Evolutionary conservation across 2,113 vertebrate species (phyloP).

Genomic region (Hypocryptadius cinnamomeus): DNA sequence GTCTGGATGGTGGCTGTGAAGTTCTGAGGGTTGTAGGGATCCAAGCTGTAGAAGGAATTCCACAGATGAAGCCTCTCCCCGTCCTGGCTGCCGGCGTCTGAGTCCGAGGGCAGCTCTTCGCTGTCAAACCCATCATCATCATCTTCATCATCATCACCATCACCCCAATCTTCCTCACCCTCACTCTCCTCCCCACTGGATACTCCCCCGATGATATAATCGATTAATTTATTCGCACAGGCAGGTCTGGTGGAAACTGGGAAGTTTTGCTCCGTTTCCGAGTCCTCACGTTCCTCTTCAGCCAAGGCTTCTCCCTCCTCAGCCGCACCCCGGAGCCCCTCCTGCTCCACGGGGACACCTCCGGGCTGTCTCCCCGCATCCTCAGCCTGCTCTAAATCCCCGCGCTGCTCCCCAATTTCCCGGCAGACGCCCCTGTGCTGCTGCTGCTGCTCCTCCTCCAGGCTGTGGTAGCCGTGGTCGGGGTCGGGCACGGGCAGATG

Average conservation of each 20-base stretch:
- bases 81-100: conserved; percentile 51
- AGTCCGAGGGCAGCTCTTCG: conserved; percentile 72
- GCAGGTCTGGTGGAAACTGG: not conserved
- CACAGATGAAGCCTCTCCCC: conserved; percentile 74
- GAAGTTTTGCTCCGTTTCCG: not conserved
- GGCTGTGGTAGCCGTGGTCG: conserved; percentile 86
- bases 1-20: conserved; percentile 81
- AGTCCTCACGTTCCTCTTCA: not conserved
- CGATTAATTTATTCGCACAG: conserved; percentile 86
- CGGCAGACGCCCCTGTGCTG: not conserved
- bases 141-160: conserved; percentile 50
- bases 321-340: not conserved
- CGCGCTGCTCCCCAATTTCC: not conserved
- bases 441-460: conserved; percentile 83
- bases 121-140: conserved; percentile 87
- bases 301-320: not conserved
- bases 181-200: conserved; percentile 72
- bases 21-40: conserved; percentile 87
- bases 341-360: not conserved
- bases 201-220: conserved; percentile 87
- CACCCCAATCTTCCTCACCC: conserved; percentile 64
- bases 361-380: not conserved
- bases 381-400: not conserved
- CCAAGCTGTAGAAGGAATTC: conserved; percentile 77
- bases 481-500: conserved; percentile 67